Percentiles rank a stretch among this genome's conserved stretches.
These are phyloP conservation scores for Eutrigla gurnardus DNA, from an alignment of 2,797 vertebrate genomes.

Conservation along the genomic window DNA sequence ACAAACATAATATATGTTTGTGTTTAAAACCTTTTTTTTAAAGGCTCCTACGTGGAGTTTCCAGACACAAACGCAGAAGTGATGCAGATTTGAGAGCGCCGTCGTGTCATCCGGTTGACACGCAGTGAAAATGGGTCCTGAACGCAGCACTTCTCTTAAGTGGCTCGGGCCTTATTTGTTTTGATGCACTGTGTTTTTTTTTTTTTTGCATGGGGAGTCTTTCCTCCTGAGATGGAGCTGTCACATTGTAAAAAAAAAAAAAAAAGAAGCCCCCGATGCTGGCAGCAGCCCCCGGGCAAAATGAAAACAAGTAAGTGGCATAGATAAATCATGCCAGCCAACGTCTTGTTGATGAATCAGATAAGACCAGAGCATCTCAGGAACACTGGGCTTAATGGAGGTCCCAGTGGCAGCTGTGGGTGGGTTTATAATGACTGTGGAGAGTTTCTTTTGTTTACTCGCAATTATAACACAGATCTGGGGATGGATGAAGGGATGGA, in stretches of 20 bases:
- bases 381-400: conserved; percentile 79
- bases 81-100: conserved; percentile 63
- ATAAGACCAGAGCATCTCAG: conserved; percentile 78
- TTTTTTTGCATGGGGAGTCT: conserved; percentile 80
- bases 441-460: conserved; percentile 73
- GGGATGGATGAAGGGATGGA: conserved; percentile 20
- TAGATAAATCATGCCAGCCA: conserved; percentile 87
- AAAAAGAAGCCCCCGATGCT: conserved; percentile 80
- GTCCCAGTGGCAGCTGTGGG: conserved; percentile 76
- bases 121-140: conserved; percentile 78
- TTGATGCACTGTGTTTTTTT: conserved; percentile 77
- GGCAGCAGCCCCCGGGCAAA: conserved; percentile 87
- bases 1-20: conserved; percentile 29
- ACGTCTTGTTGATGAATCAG: conserved; percentile 83
- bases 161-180: conserved; percentile 85
- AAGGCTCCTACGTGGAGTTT: conserved; percentile 23
- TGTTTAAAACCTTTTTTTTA: conserved; percentile 56
- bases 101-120: conserved; percentile 77
- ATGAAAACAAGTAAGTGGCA: conserved; percentile 88
- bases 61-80: conserved; percentile 63
- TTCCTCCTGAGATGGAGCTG: conserved; percentile 86
- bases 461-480: conserved; percentile 58
- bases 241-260: conserved; percentile 77
- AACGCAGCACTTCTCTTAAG: conserved; percentile 82
- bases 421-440: conserved; percentile 71